phyloP scores from a whole-genome alignment of 2,113 vertebrate genomes.

The Coregonus clupeaformis region DNA sequence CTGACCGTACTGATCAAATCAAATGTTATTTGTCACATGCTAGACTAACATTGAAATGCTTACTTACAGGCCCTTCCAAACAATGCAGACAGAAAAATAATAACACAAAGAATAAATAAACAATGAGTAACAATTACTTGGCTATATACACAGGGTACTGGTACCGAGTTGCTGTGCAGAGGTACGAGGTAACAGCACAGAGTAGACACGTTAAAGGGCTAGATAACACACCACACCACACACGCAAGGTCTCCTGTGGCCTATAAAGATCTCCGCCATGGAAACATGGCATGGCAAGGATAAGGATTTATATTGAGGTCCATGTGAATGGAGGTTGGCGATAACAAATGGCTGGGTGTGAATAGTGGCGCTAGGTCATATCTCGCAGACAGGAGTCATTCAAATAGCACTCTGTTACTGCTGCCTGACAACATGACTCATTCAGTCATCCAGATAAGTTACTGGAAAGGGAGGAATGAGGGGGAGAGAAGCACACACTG shows the following conservation, averaged over 20 bases:
- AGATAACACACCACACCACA: slow-evolving; percentile 25
- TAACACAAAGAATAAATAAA: no score
- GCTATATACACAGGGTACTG: no score
- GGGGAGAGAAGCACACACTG: no score
- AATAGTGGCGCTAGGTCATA: slow-evolving; percentile 32
- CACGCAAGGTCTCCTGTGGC: slow-evolving; percentile 4
- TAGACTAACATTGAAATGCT: no score
- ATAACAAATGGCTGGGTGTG: slow-evolving; percentile 26
- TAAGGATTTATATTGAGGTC: slow-evolving; percentile 24
- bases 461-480: slow-evolving; percentile 24
- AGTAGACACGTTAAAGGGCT: slow-evolving; percentile 7
- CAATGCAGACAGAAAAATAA: no score
- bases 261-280: neutral
- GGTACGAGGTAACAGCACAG: slow-evolving; percentile 19
- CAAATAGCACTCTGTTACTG: slow-evolving; percentile 14
- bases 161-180: no score
- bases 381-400: slow-evolving; percentile 28
- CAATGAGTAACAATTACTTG: no score
- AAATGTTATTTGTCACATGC: no score
- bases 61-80: no score
- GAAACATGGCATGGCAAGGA: neutral
- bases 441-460: slow-evolving; percentile 31
- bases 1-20: slow-evolving; percentile 34
- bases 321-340: neutral
- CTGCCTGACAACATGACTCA: slow-evolving; percentile 40